A percentile compares a stretch with the other conserved stretches of the same genome.
Evolutionary conservation across 1,140 invertebrate genomes (phyloP).

Genomic region (Drosophila biarmipes): DNA sequence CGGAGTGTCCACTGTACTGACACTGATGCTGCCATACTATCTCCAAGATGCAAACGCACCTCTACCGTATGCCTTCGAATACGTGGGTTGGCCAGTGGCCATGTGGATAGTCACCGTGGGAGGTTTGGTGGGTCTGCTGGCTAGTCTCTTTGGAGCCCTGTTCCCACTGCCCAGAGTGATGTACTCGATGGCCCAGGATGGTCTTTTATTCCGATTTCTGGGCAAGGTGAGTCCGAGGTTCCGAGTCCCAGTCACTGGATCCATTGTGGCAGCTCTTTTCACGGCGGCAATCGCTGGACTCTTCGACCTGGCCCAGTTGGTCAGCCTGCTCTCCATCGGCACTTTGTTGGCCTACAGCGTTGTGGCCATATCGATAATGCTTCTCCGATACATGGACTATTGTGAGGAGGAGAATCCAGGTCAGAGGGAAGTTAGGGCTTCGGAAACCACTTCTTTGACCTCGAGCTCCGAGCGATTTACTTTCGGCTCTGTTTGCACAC

Average conservation of each 20-base stretch:
- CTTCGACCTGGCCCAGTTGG: conserved; percentile 94
- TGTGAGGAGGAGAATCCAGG: conserved; percentile 49
- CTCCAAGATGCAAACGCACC: conserved; percentile 88
- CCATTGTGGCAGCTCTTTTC: conserved; percentile 89
- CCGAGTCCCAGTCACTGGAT: conserved; percentile 89
- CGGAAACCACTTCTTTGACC: conserved; percentile 67
- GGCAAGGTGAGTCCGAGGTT: conserved; percentile 89
- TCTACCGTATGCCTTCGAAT: conserved; percentile 89
- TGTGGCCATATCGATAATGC: conserved; percentile 94
- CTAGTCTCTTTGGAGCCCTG: conserved; percentile 92
- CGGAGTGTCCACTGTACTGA: conserved; percentile 92
- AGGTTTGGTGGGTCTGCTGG: conserved; percentile 89
- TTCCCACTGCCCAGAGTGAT: conserved; percentile 93
- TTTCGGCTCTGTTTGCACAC: conserved; percentile 51
- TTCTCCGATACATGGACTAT: conserved; percentile 86
- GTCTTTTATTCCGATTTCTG: conserved; percentile 91
- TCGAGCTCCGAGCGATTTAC: conserved; percentile 50
- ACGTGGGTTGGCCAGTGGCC: conserved; percentile 88
- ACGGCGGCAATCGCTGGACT: conserved; percentile 92
- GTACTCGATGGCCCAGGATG: conserved; percentile 95
- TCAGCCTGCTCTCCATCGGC: conserved; percentile 98
- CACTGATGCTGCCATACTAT: conserved; percentile 94
- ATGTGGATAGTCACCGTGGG: conserved; percentile 92
- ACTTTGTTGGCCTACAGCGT: conserved; percentile 96
- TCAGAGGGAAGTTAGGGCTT: conserved; percentile 14